Base-by-base conservation (phyloP, 2,113 vertebrate species). In the Rhinogobius similis region DNA sequence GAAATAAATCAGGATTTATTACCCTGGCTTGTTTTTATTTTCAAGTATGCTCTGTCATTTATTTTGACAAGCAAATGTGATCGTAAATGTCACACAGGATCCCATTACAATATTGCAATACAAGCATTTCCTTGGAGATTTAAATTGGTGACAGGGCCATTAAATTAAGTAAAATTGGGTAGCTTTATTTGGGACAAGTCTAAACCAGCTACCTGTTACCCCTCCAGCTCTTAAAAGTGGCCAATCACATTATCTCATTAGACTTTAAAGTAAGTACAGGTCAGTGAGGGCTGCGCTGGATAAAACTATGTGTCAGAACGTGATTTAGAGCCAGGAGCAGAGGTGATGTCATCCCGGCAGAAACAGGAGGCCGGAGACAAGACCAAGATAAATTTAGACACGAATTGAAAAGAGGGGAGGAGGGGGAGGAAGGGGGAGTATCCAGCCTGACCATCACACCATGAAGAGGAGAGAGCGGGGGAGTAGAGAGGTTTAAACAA, bases 321-420 rank as follows among this genome's bases (percentile, higher is more conserved):
- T 82, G 86, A 89, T 86, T 84, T 78, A 53, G 18, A 72, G 74
- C 65, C 61, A 20, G 20, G 81, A 70, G 71, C 76, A 78, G 74
- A 43, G 75, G 84, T 92, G 89, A 90, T 87, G 89, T 92, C 88
- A 92, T 88, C 82, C 52, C 76, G 62, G 55, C 38, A 8, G 21
- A 39, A 4, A 14, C n/a, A 56, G 71, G 62, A 10, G 67, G 48
- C 53, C 43, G 16, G 43, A 73, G 70, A 53, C 46, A 41, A 70
- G 68, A 69, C 18, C 20, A 70, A 69, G 79, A 77, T 82, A 85
- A 70, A 87, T 87, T 81, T 87, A 86, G 87, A 50, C 68, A 68
- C 68, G 65, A 70, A 66, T 48, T 27, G 24, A 27, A 56, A 7
- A 11, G 24, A 56, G 26, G 13, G 53, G 24, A 53, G 50, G 21